Evolutionary conservation across 2,113 vertebrate genomes (phyloP).

Genomic region (Mus spicilegus): DNA sequence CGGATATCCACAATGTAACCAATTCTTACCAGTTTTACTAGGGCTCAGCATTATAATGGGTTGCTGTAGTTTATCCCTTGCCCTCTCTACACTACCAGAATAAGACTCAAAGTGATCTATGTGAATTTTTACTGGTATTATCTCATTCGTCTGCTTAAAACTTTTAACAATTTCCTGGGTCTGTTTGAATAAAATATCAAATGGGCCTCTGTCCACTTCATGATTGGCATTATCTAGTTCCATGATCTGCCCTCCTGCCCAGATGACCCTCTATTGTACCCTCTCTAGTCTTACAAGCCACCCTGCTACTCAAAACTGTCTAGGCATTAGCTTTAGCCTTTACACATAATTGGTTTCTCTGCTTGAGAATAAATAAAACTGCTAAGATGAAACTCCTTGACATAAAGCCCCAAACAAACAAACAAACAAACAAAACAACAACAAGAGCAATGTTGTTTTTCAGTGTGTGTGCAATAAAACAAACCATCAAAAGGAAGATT

Average conservation of each 20-base stretch:
- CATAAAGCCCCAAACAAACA: not conserved
- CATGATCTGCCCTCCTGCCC: not conserved
- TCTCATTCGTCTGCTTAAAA: constrained; percentile 9
- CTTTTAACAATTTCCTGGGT: not conserved
- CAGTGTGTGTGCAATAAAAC: constrained; percentile 8
- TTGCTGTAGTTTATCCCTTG: not conserved
- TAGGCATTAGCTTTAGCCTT: not conserved
- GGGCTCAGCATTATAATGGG: not conserved
- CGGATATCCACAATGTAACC: not conserved
- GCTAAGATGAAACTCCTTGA: too few species aligned
- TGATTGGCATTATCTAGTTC: not conserved
- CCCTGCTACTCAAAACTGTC: not conserved
- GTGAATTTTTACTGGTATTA: not conserved
- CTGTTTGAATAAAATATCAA: constrained; percentile 8
- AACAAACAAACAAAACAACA: not conserved
- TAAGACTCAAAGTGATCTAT: not conserved
- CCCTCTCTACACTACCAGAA: not conserved
- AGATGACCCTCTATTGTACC: not conserved
- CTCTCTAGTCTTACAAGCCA: not conserved
- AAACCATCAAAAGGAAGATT: constrained; percentile 45
- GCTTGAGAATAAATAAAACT: not conserved
- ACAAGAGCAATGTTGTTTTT: not conserved
- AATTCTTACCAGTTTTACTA: not conserved
- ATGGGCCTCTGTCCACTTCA: not conserved
- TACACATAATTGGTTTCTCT: not conserved